Base-by-base conservation (phyloP, 1,140 invertebrate species). In the Zaprionus capensis region DNA sequence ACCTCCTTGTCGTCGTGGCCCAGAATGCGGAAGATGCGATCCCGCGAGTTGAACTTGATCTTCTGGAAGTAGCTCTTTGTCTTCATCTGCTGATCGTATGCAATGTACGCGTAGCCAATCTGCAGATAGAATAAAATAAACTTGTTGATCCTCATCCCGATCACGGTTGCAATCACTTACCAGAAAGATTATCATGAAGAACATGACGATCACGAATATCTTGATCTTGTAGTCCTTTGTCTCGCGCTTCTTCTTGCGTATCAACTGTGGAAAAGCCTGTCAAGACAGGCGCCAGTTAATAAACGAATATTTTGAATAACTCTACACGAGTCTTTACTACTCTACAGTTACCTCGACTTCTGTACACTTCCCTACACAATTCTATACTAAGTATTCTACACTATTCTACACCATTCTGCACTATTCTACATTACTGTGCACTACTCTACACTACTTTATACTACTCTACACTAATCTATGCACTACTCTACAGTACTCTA, bases 31-130 rank as follows among this genome's bases (percentile, higher is more conserved):
- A 98, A 94, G n/a, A 95, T 92, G 66, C 97, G 93, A 80, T 97
- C 95, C 6, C 95, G 95, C 73, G 97, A 96, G 78, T 96, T 97
- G 93, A 98, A 97, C 85, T 97, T 96, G 46, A 97, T 96, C 84
- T 95, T 95, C 41, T 97, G 95, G 88, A 97, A 98, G 92, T 97
- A 97, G 1, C 96, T 96, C 83, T 95, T 95, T 76, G 97, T 95
- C 5, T 97, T 92, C 1, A 97, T 95, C 85, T 97, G 96, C 83
- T 96, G 96, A 61, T 96, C 95, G 86, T 98, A 97, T 44, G 97
- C 95, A 7, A 97, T 94, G 76, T 98, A 97, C 0, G 97, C 96
- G 80, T 97, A 97, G 5, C 95, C 96, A 6, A 98, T 95, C 92
- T 92, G 64, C 41, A 20, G 17, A 4, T 2, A 7, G 41, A 17